Evolutionary conservation across 2,888 invertebrate species (phyloP).

Genomic region (Rhamnusium bicolor): DNA sequence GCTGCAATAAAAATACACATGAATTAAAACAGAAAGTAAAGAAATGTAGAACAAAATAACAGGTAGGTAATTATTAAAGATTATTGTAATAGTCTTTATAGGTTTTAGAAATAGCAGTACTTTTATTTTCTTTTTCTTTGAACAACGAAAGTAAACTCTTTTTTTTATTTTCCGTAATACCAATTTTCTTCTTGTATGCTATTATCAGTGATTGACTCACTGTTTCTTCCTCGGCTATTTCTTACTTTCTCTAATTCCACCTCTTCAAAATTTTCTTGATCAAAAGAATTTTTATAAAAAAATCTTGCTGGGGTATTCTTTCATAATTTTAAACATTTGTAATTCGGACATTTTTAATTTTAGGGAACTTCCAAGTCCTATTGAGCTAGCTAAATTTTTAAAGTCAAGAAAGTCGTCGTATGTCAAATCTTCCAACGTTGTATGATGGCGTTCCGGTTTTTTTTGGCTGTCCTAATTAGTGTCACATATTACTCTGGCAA

Average conservation of each 20-base stretch:
- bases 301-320: background rate
- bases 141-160: slow-evolving; percentile 4
- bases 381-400: background rate
- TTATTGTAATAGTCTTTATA: background rate
- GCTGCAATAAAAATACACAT: no score
- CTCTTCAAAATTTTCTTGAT: slow-evolving; percentile 5
- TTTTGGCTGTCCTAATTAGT: background rate
- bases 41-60: background rate
- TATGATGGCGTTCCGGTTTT: background rate
- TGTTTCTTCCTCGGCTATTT: background rate
- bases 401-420: background rate
- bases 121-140: background rate
- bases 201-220: slow-evolving; percentile 4
- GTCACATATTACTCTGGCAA: slow-evolving; percentile 11
- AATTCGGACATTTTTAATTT: background rate
- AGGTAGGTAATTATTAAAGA: background rate
- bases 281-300: slow-evolving; percentile 4
- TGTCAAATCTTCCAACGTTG: background rate
- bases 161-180: slow-evolving; percentile 24
- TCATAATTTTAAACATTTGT: slow-evolving; percentile 11
- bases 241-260: slow-evolving; percentile 3
- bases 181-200: slow-evolving; percentile 22
- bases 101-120: background rate
- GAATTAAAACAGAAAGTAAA: background rate
- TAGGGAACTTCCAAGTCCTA: background rate